Evolutionary conservation across 2,797 vertebrate species (phyloP).

Genomic region (Cirrhinus mrigala): DNA sequence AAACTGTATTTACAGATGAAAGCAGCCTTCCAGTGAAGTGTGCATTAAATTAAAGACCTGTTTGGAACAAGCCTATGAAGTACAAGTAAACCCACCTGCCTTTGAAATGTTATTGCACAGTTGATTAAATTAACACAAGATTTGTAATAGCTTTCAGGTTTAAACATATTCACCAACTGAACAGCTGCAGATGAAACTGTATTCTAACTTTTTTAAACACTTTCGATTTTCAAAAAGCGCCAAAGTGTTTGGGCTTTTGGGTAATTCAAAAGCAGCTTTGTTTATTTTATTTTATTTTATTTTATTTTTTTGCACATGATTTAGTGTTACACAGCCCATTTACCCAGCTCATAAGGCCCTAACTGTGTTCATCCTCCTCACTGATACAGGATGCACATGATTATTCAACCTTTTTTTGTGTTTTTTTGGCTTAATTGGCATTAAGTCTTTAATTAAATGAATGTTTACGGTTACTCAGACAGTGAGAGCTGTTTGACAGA

Average conservation of each 20-base stretch:
- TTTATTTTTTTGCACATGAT: no score
- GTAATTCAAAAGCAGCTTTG: no score
- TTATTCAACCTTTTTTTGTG: neutral
- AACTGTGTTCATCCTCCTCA: neutral
- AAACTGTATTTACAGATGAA: neutral
- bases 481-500: no score
- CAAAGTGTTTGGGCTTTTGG: no score
- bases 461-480: neutral
- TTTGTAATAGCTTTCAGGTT: neutral
- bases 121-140: neutral
- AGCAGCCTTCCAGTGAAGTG: neutral
- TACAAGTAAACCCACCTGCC: neutral
- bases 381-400: neutral
- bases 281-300: no score
- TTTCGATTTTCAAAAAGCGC: no score
- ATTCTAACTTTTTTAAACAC: no score
- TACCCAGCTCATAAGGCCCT: neutral
- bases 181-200: neutral
- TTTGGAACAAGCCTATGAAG: neutral
- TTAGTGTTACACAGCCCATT: no score
- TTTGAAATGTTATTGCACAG: slow-evolving; percentile 3
- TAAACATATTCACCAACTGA: neutral
- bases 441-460: slow-evolving; percentile 10
- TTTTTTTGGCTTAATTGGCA: neutral
- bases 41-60: neutral